Evolutionary conservation across 2,113 vertebrate genomes (phyloP).

Genomic region (Rhabdomys dilectus): DNA sequence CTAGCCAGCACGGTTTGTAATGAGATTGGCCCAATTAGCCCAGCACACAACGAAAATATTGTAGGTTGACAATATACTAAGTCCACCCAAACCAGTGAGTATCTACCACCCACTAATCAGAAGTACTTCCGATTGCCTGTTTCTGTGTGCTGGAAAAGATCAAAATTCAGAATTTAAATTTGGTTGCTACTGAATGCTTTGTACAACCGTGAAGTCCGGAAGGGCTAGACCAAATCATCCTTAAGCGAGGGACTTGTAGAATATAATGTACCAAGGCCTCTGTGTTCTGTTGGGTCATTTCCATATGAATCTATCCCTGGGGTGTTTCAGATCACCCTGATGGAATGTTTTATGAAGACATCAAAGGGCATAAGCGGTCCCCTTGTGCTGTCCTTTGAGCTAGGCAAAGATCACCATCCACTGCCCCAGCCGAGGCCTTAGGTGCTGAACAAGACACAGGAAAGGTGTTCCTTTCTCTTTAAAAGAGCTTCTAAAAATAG

Average conservation of each 20-base stretch:
- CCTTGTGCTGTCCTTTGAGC: background rate
- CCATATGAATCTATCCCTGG: background rate
- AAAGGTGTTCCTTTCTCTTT: slow-evolving; percentile 52
- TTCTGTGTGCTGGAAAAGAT: background rate
- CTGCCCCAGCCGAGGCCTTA: background rate
- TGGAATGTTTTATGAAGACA: background rate
- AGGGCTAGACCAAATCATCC: background rate
- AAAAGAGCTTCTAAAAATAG: slow-evolving; percentile 65
- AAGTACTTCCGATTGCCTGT: background rate
- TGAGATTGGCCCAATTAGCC: background rate
- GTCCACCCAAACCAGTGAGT: background rate
- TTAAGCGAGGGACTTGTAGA: background rate
- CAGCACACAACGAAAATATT: background rate
- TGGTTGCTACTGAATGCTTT: background rate
- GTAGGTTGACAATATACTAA: background rate
- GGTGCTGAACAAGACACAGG: background rate
- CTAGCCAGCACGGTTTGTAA: background rate
- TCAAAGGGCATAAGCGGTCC: background rate
- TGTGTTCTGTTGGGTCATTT: slow-evolving; percentile 35
- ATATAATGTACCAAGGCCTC: background rate
- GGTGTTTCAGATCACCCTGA: background rate
- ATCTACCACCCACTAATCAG: background rate
- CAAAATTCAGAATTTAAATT: background rate
- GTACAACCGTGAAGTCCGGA: background rate
- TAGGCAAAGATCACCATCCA: background rate